A percentile compares a stretch with the other conserved stretches of the same genome.
Conservation (phyloP, 2,113 vertebrate genomes). For the Siniperca knerii region DNA sequence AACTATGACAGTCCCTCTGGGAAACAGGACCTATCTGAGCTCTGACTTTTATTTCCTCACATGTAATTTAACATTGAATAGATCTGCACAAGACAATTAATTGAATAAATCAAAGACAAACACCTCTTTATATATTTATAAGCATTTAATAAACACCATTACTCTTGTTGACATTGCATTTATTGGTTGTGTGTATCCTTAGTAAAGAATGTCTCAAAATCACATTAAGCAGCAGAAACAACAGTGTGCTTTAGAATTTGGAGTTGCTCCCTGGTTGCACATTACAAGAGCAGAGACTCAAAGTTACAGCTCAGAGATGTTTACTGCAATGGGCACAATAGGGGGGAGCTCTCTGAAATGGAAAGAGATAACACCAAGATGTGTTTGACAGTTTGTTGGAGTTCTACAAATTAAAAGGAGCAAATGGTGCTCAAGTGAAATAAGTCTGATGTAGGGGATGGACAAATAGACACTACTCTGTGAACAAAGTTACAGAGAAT, state of each 20-base stretch:
- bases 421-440: constrained; percentile 58
- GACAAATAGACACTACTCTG: constrained; percentile 19
- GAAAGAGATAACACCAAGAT: constrained; percentile 61
- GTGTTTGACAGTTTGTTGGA: constrained; percentile 61
- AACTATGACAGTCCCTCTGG: constrained; percentile 23
- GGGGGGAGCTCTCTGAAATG: constrained; percentile 47
- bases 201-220: constrained; percentile 53
- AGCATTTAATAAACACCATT: constrained; percentile 79
- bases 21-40: constrained; percentile 26
- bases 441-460: constrained; percentile 34
- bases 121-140: constrained; percentile 84
- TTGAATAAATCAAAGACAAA: constrained; percentile 80
- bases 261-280: constrained; percentile 65
- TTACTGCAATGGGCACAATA: constrained; percentile 64
- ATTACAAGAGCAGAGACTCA: constrained; percentile 51
- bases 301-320: constrained; percentile 65
- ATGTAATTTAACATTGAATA: constrained; percentile 62
- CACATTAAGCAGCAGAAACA: constrained; percentile 55
- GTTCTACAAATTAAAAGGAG: constrained; percentile 68
- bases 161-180: constrained; percentile 78
- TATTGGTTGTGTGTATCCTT: constrained; percentile 76
- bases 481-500: constrained; percentile 26
- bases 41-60: constrained; percentile 58
- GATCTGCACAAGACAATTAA: constrained; percentile 71
- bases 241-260: constrained; percentile 50